Evolutionary conservation across 2,797 vertebrate species (phyloP).

Genomic region (Spea hammondii): DNA sequence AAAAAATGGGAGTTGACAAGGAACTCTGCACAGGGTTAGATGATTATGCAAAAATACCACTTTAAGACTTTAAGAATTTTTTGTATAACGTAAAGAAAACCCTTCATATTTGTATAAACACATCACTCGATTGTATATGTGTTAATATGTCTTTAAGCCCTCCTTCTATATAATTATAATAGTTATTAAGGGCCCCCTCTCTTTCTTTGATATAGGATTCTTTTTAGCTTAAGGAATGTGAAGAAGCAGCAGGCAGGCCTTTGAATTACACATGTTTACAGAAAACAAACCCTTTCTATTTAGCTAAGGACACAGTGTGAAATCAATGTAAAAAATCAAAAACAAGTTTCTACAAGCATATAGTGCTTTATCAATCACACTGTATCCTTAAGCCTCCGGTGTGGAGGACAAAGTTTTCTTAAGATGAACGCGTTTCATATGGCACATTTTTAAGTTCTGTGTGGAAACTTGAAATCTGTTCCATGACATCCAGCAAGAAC

Average conservation of each 20-base stretch:
- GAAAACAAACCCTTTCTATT: background rate
- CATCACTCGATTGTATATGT: too few species aligned
- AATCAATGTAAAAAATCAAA: slow-evolving; percentile 7
- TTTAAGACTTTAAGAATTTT: too few species aligned
- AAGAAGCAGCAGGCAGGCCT: background rate
- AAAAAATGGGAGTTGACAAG: too few species aligned
- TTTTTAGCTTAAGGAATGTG: background rate
- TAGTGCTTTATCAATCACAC: background rate
- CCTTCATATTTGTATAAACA: too few species aligned
- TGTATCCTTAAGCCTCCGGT: background rate
- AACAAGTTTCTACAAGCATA: slow-evolving; percentile 1
- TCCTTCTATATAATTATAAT: background rate
- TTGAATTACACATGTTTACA: background rate
- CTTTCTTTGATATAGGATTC: background rate
- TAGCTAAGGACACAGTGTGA: slow-evolving; percentile 10
- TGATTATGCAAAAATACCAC: too few species aligned
- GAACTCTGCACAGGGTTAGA: too few species aligned
- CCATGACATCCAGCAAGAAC: background rate
- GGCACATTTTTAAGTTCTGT: slow-evolving; percentile 22
- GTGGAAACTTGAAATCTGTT: slow-evolving; percentile 23
- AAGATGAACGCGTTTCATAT: slow-evolving; percentile 9
- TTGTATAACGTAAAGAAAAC: too few species aligned
- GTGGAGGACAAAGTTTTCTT: slow-evolving; percentile 30
- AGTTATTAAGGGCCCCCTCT: background rate
- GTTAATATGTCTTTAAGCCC: too few species aligned